A percentile compares a stretch with the other conserved stretches of the same genome.
Evolutionary conservation across 2,888 invertebrate genomes (phyloP).

Genomic region (Aphidius colemani): DNA sequence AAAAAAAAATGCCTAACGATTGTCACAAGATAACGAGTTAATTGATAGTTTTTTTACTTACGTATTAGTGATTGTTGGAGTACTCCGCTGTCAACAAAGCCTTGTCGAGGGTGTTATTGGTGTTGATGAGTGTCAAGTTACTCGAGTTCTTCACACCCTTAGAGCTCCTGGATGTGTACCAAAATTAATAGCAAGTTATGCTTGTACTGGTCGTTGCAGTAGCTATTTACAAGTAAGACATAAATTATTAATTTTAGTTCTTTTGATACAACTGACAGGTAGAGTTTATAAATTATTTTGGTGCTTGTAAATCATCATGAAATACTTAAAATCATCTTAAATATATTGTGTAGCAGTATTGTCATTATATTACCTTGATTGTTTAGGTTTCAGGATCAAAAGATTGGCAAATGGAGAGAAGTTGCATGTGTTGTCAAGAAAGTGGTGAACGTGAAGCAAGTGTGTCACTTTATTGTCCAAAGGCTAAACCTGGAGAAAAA

Average conservation of each 20-base stretch:
- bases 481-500: slow-evolving; percentile 83
- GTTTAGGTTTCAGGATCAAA: slow-evolving; percentile 88
- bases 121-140: slow-evolving; percentile 84
- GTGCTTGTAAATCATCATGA: not conserved
- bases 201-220: slow-evolving; percentile 87
- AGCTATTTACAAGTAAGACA: slow-evolving; percentile 80
- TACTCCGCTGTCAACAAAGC: slow-evolving; percentile 41
- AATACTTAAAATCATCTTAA: not conserved
- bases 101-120: slow-evolving; percentile 54
- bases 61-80: slow-evolving; percentile 41
- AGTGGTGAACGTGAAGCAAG: slow-evolving; percentile 90
- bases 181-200: slow-evolving; percentile 91
- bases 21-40: too few relatives aligned
- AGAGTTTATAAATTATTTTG: too few relatives aligned
- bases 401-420: slow-evolving; percentile 95
- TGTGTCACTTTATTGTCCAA: slow-evolving; percentile 86
- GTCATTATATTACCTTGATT: slow-evolving; percentile 19
- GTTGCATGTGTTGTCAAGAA: slow-evolving; percentile 95
- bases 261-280: not conserved
- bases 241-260: too few relatives aligned
- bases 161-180: slow-evolving; percentile 91
- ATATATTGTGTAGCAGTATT: not conserved
- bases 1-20: too few relatives aligned
- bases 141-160: slow-evolving; percentile 88
- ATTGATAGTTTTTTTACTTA: slow-evolving; percentile 35